Conservation (phyloP, 2,113 vertebrate species). For the Poicephalus meyeri region DNA sequence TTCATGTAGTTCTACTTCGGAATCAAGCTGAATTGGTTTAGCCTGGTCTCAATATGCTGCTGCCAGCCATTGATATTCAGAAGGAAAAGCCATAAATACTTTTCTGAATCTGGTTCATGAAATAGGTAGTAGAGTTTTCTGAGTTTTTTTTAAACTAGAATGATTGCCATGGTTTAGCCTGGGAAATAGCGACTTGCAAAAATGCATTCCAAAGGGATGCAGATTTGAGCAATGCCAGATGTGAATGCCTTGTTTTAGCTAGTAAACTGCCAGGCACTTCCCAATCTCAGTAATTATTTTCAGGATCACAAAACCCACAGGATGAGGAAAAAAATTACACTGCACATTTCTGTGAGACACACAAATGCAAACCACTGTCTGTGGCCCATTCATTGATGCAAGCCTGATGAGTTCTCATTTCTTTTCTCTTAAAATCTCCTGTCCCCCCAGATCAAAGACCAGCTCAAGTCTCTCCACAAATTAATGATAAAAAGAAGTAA, state of each 20-base stretch:
- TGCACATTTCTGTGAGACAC: background rate
- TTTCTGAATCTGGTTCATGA: background rate
- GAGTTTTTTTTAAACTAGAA: background rate
- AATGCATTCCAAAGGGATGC: background rate
- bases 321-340: background rate
- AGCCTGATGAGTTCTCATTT: background rate
- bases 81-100: background rate
- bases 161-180: background rate
- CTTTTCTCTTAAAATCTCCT: background rate
- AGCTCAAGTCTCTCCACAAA: background rate
- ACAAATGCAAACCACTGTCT: background rate
- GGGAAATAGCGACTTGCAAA: background rate
- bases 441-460: background rate
- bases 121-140: background rate
- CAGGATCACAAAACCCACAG: slow-evolving; percentile 21
- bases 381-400: background rate
- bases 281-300: background rate
- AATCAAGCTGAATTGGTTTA: background rate
- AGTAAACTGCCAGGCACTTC: slow-evolving; percentile 9
- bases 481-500: background rate
- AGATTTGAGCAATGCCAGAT: slow-evolving; percentile 20
- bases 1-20: background rate
- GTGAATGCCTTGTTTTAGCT: background rate
- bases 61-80: background rate
- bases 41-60: background rate